Evolutionary conservation across 2,888 invertebrate species (phyloP).

Genomic region (Tenthredo mesomela): DNA sequence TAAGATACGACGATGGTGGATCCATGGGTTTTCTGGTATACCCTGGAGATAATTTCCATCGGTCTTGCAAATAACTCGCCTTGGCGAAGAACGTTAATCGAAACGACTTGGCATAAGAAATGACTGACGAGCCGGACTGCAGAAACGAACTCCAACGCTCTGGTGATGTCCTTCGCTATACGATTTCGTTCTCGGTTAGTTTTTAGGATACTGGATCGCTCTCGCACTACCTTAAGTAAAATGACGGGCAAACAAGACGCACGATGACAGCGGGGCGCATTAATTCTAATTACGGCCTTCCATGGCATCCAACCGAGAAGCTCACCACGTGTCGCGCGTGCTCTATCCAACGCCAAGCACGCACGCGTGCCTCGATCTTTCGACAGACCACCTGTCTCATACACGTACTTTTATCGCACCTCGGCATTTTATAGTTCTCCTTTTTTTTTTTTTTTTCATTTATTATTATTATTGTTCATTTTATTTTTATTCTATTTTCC

Average conservation of each 20-base stretch:
- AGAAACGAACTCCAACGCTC: neutral
- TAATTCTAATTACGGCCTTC: conserved; percentile 68
- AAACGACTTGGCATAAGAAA: conserved; percentile 39
- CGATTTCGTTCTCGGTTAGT: conserved; percentile 31
- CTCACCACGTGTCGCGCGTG: conserved; percentile 31
- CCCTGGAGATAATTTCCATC: conserved; percentile 28
- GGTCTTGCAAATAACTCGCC: conserved; percentile 39
- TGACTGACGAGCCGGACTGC: conserved; percentile 30
- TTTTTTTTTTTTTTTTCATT: neutral
- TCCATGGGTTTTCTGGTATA: neutral
- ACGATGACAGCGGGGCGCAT: conserved; percentile 66
- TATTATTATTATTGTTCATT: neutral
- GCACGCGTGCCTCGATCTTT: conserved; percentile 36
- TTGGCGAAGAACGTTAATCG: conserved; percentile 41
- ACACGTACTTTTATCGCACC: conserved; percentile 25
- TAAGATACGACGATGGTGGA: neutral
- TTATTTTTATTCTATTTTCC: neutral
- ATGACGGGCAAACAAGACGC: conserved; percentile 48
- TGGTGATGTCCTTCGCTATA: conserved; percentile 10
- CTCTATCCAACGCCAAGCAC: conserved; percentile 25
- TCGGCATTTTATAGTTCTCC: conserved; percentile 22
- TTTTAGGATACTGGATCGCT: conserved; percentile 30
- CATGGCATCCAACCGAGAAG: conserved; percentile 4
- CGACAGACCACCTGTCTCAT: conserved; percentile 30
- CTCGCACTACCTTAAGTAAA: conserved; percentile 5